Conservation (phyloP, 2,797 vertebrate species). For the Pangasius sanitwongsei region DNA sequence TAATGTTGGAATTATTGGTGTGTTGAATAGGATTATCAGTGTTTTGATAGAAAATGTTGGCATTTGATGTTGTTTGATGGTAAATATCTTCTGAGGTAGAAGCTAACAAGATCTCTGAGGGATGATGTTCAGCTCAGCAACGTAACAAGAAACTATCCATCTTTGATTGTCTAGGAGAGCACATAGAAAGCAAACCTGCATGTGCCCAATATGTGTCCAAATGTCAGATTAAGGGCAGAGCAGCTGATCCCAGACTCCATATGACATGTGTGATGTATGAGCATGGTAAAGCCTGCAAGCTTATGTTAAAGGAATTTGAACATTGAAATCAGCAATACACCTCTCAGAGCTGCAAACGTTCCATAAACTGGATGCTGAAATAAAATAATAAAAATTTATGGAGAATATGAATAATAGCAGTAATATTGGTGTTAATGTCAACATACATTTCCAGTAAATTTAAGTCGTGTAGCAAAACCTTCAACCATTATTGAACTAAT, state of each 20-base stretch:
- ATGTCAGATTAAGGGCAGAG: neutral
- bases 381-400: neutral
- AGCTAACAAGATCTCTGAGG: neutral
- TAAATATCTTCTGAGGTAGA: too few species aligned
- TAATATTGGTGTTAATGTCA: neutral
- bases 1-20: neutral
- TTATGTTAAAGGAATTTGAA: neutral
- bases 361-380: neutral
- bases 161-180: neutral
- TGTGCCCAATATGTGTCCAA: neutral
- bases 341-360: neutral
- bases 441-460: neutral
- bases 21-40: neutral
- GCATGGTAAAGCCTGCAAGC: neutral
- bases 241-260: neutral
- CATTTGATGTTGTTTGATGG: too few species aligned
- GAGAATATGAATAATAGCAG: neutral
- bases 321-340: neutral
- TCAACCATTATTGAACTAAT: neutral
- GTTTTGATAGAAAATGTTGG: neutral
- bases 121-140: neutral
- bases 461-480: neutral
- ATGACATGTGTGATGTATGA: neutral
- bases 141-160: neutral
- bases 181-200: neutral